A percentile compares a stretch with the other conserved stretches of the same genome.
These are phyloP conservation scores for Phaenicophaeus curvirostris DNA, from an alignment of 2,797 vertebrate genomes.

Conservation along the genomic window DNA sequence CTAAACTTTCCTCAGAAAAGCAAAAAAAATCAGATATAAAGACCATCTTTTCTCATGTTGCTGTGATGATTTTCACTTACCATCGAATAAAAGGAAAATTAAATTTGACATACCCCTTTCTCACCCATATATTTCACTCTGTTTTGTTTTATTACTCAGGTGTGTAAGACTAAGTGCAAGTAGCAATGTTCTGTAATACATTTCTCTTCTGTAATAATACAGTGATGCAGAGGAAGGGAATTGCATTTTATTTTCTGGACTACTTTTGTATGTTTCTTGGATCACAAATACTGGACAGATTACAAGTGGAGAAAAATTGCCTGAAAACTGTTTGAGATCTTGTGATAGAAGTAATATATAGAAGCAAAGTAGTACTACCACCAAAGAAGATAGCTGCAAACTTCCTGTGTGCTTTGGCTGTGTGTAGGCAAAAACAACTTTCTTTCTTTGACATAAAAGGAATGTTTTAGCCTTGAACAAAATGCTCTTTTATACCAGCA, in stretches of 20 bases:
- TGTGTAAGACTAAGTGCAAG: not conserved
- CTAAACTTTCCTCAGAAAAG: not conserved
- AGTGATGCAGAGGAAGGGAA: not conserved
- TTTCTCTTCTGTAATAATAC: not conserved
- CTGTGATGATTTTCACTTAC: not conserved
- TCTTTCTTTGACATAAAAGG: conserved; percentile 16
- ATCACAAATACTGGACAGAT: not conserved
- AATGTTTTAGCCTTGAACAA: not conserved
- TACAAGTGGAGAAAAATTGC: conserved; percentile 3
- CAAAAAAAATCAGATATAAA: not conserved
- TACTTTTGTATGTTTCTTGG: not conserved
- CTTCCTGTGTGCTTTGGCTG: conserved; percentile 14
- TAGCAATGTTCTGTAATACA: not conserved
- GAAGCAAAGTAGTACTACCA: not conserved
- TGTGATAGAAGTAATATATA: not conserved
- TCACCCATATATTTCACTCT: not conserved
- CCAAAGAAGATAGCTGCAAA: not conserved
- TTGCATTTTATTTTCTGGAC: not conserved
- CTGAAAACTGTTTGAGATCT: conserved; percentile 24
- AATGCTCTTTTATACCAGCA: not conserved
- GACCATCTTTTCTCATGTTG: not conserved
- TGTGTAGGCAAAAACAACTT: not conserved
- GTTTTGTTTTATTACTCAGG: not conserved
- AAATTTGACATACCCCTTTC: not conserved
- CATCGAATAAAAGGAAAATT: not conserved